Percentiles rank a stretch among this genome's conserved stretches.
phyloP scores from a whole-genome alignment of 2,797 vertebrate genomes.

The Denticeps clupeoides region DNA sequence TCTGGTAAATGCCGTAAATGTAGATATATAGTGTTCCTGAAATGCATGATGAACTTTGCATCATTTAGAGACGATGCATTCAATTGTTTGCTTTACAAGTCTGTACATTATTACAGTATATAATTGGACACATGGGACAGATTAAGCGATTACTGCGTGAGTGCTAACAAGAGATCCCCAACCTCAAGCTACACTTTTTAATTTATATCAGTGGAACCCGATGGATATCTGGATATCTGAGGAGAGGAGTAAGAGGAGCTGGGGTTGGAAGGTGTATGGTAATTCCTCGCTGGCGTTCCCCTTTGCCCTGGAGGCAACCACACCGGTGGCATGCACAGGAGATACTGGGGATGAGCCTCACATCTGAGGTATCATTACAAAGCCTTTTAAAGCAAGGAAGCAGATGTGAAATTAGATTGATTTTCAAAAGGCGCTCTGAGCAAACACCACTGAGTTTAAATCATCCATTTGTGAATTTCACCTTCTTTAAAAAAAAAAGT shows the following conservation, averaged over 20 bases:
- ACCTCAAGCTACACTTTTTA: too few relatives aligned
- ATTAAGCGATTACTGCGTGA: too few relatives aligned
- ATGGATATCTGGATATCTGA: too few relatives aligned
- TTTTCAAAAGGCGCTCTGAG: slow-evolving; percentile 13
- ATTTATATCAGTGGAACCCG: too few relatives aligned
- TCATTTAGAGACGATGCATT: too few relatives aligned
- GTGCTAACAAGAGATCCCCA: too few relatives aligned
- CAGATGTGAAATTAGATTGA: slow-evolving; percentile 23
- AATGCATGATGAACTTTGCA: too few relatives aligned
- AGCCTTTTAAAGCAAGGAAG: slow-evolving; percentile 13
- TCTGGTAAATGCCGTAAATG: too few relatives aligned
- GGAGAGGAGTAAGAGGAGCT: slow-evolving; percentile 14
- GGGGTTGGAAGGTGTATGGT: slow-evolving; percentile 22
- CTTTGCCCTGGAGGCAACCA: slow-evolving; percentile 9
- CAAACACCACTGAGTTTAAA: slow-evolving; percentile 7
- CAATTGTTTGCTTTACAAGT: too few relatives aligned
- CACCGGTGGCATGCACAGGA: slow-evolving; percentile 14
- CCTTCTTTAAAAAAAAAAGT: slow-evolving; percentile 33
- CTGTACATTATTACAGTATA: too few relatives aligned
- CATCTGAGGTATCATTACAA: slow-evolving; percentile 19
- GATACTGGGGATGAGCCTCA: slow-evolving; percentile 3
- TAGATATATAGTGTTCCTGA: too few relatives aligned
- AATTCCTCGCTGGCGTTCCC: slow-evolving; percentile 22
- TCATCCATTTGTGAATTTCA: slow-evolving; percentile 17
- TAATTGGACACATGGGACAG: too few relatives aligned